Base-by-base conservation (phyloP, 1,140 invertebrate genomes). In the Danaus plexippus region DNA sequence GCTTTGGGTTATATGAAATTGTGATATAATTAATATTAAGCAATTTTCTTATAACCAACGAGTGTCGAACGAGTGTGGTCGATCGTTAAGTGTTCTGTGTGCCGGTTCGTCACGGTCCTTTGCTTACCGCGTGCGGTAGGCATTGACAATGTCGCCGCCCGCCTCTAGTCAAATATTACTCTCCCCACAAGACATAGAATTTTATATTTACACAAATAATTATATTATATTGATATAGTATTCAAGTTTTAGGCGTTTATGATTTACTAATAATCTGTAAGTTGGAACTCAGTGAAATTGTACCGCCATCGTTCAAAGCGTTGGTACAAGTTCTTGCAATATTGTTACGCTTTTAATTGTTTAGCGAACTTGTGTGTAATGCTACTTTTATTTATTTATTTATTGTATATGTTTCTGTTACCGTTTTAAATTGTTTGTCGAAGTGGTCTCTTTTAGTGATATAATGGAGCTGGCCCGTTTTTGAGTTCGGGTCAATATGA, bases 161-260 rank as follows among this genome's bases (percentile, higher is more conserved):
- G 72, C 73, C 80, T 79, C 83, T 88, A 88, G 87, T 87, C 84
- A 88, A 88, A 87, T 87, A 83, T 87, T 88, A 78, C 75, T 80
- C 77, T 78, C 84, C 80, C 71, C 76, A 77, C 74, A 77, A 87
- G 69, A 82, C 76, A 87, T 87, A 88, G 85, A 84, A 80, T 80
- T 82, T 87, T 87, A 88, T 88, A 87, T 88, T 87, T 87, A 87
- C 84, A 87, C 80, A 82, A 85, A 82, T 85, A 82, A 87, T 81
- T 84, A 85, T 79, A 80, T 84, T 80, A 84, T 80, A 81, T 82
- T 80, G 66, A 87, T 86, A 83, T 87, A 87, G 81, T 88, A 87
- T 88, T 87, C 80, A 87, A 88, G 85, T 81, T 87, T 86, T 83
- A 88, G 80, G 80, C 76, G 73, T 79, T 83, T 86, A 81, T 85